Conservation (phyloP, 2,888 invertebrate species). For the Acrocera orbiculus region DNA sequence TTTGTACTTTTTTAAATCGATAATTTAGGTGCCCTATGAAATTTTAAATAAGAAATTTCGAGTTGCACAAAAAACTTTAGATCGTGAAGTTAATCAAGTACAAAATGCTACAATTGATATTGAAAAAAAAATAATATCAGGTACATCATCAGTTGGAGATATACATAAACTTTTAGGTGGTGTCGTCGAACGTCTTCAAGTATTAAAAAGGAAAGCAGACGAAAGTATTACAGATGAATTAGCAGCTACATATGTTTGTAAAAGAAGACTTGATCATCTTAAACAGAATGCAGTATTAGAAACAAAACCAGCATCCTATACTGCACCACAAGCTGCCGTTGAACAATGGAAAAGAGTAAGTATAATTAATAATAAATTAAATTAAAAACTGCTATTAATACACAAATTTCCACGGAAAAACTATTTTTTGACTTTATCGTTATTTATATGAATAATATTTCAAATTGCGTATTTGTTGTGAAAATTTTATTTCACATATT, state of each 20-base stretch:
- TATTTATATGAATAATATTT: too few relatives aligned
- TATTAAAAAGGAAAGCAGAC: conserved; percentile 84
- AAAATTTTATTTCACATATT: too few relatives aligned
- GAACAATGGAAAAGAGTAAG: conserved; percentile 28
- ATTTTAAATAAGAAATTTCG: conserved; percentile 94
- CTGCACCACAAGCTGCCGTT: conserved; percentile 25
- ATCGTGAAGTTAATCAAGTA: conserved; percentile 81
- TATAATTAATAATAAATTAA: conserved; percentile 6
- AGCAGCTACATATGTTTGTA: conserved; percentile 78
- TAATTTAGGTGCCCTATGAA: conserved; percentile 94
- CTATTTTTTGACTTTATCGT: conserved; percentile 33
- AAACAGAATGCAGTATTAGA: conserved; percentile 31
- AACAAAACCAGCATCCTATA: conserved; percentile 17
- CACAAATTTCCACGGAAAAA: conserved; percentile 59
- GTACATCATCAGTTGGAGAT: conserved; percentile 39
- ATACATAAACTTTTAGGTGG: conserved; percentile 68
- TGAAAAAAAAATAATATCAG: conserved; percentile 26
- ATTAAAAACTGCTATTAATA: conserved; percentile 31
- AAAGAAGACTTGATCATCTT: conserved; percentile 79
- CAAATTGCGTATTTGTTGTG: too few relatives aligned
- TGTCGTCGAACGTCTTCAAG: conserved; percentile 75
- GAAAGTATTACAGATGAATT: conserved; percentile 86
- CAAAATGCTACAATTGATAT: conserved; percentile 55
- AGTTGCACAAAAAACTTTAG: conserved; percentile 82
- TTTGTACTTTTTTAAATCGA: too few relatives aligned